phyloP scores from a whole-genome alignment of 2,113 vertebrate genomes.

The Paratilapia polleni region DNA sequence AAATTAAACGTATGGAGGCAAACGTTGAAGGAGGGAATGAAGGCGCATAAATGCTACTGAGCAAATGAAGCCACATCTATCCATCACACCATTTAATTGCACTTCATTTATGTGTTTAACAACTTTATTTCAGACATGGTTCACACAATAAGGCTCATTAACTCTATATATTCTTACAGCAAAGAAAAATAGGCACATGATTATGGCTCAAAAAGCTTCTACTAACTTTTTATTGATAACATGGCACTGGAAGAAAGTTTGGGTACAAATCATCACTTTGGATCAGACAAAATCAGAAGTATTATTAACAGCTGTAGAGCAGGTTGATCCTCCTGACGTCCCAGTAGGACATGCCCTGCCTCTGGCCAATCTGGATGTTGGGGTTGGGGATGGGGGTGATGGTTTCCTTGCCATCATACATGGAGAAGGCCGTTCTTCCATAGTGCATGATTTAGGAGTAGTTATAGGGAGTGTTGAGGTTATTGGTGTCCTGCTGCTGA shows the following conservation, averaged over 20 bases:
- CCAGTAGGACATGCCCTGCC: background rate
- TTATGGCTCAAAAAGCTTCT: no score
- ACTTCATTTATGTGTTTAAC: no score
- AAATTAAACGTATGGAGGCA: no score
- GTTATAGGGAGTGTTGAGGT: slow-evolving; percentile 4
- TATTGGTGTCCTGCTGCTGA: slow-evolving; percentile 6
- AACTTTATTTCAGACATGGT: background rate
- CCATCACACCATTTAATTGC: background rate
- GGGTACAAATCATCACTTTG: background rate
- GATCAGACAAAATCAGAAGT: background rate
- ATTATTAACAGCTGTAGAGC: slow-evolving; percentile 26
- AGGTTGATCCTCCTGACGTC: slow-evolving; percentile 51
- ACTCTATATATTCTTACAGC: no score
- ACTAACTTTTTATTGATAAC: background rate
- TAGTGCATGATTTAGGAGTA: background rate
- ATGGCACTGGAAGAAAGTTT: background rate
- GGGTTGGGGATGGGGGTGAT: slow-evolving; percentile 47
- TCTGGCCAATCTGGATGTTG: slow-evolving; percentile 44
- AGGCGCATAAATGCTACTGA: no score
- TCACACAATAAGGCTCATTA: no score
- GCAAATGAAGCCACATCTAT: background rate
- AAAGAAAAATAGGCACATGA: no score
- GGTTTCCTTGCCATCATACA: background rate
- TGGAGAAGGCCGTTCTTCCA: background rate
- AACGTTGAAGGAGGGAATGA: no score